Conservation (phyloP, 2,797 vertebrate genomes). For the Anabas testudineus region DNA sequence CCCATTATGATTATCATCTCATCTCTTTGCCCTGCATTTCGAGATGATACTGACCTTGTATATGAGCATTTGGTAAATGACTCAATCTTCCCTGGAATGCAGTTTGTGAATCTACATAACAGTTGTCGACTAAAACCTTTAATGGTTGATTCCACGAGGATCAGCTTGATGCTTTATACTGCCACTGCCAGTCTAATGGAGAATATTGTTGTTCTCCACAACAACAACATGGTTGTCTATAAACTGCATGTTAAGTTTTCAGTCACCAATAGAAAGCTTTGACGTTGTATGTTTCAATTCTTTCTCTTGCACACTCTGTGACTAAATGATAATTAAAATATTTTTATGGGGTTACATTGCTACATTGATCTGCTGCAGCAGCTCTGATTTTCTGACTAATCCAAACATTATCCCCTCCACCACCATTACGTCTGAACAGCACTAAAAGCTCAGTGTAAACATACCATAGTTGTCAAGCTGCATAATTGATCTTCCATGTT, state of each 20-base stretch:
- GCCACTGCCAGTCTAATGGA: not conserved
- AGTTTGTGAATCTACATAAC: constrained; percentile 21
- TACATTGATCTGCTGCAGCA: constrained; percentile 23
- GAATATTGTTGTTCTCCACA: not conserved
- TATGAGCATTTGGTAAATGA: constrained; percentile 31
- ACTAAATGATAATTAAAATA: constrained; percentile 1
- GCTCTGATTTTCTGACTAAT: constrained; percentile 32
- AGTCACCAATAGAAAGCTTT: not conserved
- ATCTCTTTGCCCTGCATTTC: not conserved
- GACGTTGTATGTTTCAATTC: not conserved
- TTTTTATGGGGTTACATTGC: not conserved
- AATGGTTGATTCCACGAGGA: not conserved
- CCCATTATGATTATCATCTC: constrained; percentile 24
- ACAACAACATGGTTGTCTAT: not conserved
- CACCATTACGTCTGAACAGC: not conserved
- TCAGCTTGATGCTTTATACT: constrained; percentile 2
- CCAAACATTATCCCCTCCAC: constrained; percentile 18
- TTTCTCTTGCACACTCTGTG: not conserved
- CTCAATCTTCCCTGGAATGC: constrained; percentile 10
- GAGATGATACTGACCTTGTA: constrained; percentile 16
- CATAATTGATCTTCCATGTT: constrained; percentile 19
- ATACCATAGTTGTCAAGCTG: constrained; percentile 2
- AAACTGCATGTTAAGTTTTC: not conserved
- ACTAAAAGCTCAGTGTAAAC: constrained; percentile 12
- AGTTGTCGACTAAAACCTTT: constrained; percentile 20